These are phyloP conservation scores for Paratilapia polleni DNA, from an alignment of 2,113 vertebrate genomes.

Conservation along the genomic window DNA sequence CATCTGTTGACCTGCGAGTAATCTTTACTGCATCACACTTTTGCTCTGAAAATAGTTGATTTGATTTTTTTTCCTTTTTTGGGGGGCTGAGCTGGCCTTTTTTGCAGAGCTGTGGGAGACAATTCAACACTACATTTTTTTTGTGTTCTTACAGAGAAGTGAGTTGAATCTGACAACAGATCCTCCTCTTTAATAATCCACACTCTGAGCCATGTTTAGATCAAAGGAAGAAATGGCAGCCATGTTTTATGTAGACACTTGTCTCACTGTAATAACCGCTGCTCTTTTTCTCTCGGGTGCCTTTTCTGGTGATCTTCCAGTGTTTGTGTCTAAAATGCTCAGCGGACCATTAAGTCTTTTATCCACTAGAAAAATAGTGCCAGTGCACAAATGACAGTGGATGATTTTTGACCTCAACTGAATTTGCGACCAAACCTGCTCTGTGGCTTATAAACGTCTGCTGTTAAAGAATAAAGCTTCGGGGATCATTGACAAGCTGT, in stretches of 20 bases:
- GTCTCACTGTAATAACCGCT: not conserved
- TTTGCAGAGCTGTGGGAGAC: conserved; percentile 13
- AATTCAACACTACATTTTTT: not conserved
- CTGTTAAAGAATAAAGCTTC: conserved; percentile 26
- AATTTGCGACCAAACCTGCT: conserved; percentile 16
- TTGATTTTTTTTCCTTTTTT: not conserved
- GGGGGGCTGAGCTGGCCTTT: not conserved
- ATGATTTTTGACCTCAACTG: conserved; percentile 35
- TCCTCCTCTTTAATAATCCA: conserved; percentile 44
- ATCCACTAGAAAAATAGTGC: conserved; percentile 31
- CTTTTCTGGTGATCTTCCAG: not conserved
- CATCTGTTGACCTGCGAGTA: conserved; percentile 43
- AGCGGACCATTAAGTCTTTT: conserved; percentile 10
- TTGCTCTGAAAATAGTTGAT: conserved; percentile 12
- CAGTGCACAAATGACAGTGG: conserved; percentile 10
- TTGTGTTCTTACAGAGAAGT: not conserved
- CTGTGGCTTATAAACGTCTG: conserved; percentile 29
- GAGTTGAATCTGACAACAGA: conserved; percentile 34
- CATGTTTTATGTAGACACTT: conserved; percentile 26
- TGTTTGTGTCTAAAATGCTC: conserved; percentile 27
- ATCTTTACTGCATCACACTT: conserved; percentile 41
- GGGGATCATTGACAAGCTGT: conserved; percentile 48
- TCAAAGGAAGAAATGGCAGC: conserved; percentile 33
- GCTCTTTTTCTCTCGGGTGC: not conserved
- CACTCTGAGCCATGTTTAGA: conserved; percentile 13